Conservation (phyloP, 2,113 vertebrate genomes). For the Asarcornis scutulata region DNA sequence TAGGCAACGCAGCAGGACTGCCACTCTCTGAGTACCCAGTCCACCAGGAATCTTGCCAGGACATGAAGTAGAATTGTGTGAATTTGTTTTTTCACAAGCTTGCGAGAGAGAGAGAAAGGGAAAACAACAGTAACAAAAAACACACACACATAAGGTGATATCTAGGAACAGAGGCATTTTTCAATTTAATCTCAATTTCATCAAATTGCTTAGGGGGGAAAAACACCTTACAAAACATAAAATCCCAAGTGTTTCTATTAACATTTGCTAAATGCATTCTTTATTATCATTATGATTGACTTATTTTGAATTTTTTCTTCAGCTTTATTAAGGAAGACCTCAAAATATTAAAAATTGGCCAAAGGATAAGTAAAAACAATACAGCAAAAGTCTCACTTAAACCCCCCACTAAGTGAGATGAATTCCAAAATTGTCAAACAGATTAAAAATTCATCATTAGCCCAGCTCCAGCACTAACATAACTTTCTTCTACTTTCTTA, state of each 20-base stretch:
- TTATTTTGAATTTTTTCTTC: slow-evolving; percentile 2
- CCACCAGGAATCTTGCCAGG: background rate
- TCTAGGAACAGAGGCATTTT: background rate
- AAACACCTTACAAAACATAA: background rate
- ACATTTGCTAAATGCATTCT: background rate
- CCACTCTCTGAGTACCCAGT: background rate
- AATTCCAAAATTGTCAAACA: background rate
- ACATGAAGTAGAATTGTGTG: background rate
- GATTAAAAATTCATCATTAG: background rate
- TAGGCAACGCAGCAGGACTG: background rate
- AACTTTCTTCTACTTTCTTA: background rate
- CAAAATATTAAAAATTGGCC: background rate
- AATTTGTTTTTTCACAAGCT: background rate
- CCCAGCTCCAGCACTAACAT: background rate
- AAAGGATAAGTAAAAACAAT: background rate
- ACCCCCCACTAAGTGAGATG: background rate
- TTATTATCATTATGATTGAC: background rate
- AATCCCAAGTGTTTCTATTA: background rate
- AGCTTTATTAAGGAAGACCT: background rate
- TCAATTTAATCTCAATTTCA: background rate
- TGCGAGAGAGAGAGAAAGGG: background rate
- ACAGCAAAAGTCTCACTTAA: background rate
- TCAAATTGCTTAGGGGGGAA: background rate
- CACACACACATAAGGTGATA: background rate
- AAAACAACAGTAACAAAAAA: background rate